Evolutionary conservation across 2,113 vertebrate species (phyloP).

Genomic region (Thalassarche chlororhynchos): DNA sequence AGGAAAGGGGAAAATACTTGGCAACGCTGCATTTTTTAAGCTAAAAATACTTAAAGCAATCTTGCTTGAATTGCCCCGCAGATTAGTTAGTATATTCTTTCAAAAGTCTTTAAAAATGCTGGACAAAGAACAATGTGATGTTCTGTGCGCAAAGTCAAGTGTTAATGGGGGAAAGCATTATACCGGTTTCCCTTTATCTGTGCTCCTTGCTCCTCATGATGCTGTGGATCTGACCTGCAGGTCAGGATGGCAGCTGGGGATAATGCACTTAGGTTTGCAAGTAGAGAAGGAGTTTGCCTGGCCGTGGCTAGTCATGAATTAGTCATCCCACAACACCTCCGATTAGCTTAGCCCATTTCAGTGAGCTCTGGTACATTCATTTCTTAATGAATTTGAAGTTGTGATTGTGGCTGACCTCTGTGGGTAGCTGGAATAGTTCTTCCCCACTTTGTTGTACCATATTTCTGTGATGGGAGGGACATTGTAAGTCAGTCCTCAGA

Average conservation of each 20-base stretch:
- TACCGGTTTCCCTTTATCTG: not conserved
- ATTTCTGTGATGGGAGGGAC: not conserved
- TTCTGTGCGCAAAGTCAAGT: not conserved
- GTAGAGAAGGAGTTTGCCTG: not conserved
- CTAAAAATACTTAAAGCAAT: not conserved
- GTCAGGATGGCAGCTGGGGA: not conserved
- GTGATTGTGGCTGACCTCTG: not conserved
- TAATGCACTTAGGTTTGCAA: not conserved
- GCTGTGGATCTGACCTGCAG: not conserved
- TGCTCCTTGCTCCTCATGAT: not conserved
- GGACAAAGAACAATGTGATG: not conserved
- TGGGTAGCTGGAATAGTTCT: not conserved
- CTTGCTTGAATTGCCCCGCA: not conserved
- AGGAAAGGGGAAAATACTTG: not conserved
- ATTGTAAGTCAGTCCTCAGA: not conserved
- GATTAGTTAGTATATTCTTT: slow-evolving; percentile 8
- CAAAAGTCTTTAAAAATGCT: not conserved
- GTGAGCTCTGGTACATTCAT: not conserved
- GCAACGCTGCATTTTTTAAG: not conserved
- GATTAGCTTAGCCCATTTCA: not conserved
- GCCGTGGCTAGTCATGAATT: not conserved
- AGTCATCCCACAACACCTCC: not conserved
- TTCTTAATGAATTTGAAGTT: not conserved
- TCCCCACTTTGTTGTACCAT: rapidly evolving
- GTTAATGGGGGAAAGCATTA: not conserved